Percentiles rank a stretch among this genome's conserved stretches.
phyloP scores from a whole-genome alignment of 2,797 vertebrate species.

The Danio kyathit region DNA sequence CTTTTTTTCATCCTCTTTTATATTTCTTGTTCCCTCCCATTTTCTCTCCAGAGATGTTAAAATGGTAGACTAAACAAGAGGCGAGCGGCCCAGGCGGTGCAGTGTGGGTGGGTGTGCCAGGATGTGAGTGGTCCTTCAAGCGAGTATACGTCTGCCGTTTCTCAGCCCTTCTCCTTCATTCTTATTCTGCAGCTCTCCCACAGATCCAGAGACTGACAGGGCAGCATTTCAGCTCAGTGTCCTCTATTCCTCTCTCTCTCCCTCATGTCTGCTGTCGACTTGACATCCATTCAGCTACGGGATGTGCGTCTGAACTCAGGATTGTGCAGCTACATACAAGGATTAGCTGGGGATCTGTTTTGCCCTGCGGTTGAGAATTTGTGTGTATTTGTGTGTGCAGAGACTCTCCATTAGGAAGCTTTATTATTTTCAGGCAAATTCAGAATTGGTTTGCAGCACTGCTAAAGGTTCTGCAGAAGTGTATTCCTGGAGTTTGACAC shows the following conservation, averaged over 20 bases:
- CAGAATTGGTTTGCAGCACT: constrained; percentile 39
- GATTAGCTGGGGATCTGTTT: constrained; percentile 42
- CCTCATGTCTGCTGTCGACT: constrained; percentile 24
- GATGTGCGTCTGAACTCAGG: constrained; percentile 32
- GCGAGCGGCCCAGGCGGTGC: constrained; percentile 13
- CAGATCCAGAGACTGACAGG: constrained; percentile 15
- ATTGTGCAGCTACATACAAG: constrained; percentile 19
- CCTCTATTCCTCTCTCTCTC: constrained; percentile 17
- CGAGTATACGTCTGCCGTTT: constrained; percentile 5
- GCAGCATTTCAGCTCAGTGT: constrained; percentile 24
- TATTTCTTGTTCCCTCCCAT: not conserved
- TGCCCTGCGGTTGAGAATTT: constrained; percentile 11
- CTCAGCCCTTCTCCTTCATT: constrained; percentile 38
- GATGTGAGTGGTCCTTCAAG: not conserved
- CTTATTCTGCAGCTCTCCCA: constrained; percentile 37
- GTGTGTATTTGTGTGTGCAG: not conserved
- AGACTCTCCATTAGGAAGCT: constrained; percentile 6
- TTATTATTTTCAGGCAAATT: constrained; percentile 36
- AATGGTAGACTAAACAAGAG: constrained; percentile 35
- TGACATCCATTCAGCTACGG: constrained; percentile 22
- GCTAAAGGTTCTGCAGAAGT: not conserved
- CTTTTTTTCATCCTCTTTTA: not conserved
- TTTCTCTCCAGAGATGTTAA: constrained; percentile 29
- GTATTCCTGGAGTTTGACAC: constrained; percentile 25
- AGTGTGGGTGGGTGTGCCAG: constrained; percentile 13